Conservation (phyloP, 1,140 invertebrate genomes). For the Lepeophtheirus salmonis region DNA sequence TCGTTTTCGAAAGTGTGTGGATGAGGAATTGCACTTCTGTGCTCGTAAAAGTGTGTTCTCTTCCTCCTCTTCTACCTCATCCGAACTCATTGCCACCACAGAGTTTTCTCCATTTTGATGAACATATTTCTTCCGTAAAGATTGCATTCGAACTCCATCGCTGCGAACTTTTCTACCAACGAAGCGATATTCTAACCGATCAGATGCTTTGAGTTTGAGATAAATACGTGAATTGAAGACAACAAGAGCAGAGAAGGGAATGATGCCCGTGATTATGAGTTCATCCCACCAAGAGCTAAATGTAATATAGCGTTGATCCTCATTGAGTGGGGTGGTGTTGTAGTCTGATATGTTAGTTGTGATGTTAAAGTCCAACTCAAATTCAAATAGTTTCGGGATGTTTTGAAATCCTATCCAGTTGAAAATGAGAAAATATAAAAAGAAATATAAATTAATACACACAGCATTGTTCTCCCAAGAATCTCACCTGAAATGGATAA, state of each 20-base stretch:
- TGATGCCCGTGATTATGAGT: constrained; percentile 7
- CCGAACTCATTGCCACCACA: not conserved
- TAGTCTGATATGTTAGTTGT: constrained; percentile 4
- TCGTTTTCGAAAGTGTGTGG: constrained; percentile 6
- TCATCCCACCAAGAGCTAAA: constrained; percentile 15
- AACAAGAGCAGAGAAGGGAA: constrained; percentile 9
- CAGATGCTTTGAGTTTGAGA: constrained; percentile 1
- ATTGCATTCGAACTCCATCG: not conserved
- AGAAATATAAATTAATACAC: not conserved
- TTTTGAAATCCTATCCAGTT: constrained; percentile 1
- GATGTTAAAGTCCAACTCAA: not conserved
- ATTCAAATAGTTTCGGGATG: constrained; percentile 9
- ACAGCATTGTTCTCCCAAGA: not conserved
- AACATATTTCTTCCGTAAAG: not conserved
- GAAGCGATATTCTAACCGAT: constrained; percentile 4
- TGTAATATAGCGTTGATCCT: constrained; percentile 8
- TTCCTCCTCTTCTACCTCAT: not conserved
- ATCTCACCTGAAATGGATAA: constrained; percentile 8
- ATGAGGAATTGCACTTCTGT: not conserved
- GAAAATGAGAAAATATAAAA: not conserved
- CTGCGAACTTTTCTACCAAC: constrained; percentile 4
- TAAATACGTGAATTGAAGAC: constrained; percentile 13
- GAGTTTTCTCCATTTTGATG: not conserved
- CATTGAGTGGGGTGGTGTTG: constrained; percentile 4
- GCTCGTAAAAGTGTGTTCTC: not conserved